phyloP scores from a whole-genome alignment of 2,888 invertebrate species.

The Caenorhabditis sp. region DNA sequence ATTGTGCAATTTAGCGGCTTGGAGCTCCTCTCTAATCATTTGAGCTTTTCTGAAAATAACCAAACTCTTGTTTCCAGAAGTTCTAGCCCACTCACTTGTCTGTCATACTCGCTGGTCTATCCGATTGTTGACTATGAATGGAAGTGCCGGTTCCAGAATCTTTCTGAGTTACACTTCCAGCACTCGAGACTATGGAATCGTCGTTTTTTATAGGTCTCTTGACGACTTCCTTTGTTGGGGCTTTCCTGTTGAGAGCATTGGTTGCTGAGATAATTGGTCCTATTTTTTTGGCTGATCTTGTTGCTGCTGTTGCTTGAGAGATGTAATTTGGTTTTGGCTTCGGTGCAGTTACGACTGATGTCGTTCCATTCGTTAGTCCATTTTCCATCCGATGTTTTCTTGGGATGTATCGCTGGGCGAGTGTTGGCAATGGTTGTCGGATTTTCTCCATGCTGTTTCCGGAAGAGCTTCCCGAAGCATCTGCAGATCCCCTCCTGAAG shows the following conservation, averaged over 20 bases:
- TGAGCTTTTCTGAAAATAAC: constrained; percentile 56
- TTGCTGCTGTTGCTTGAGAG: constrained; percentile 12
- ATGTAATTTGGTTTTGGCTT: constrained; percentile 2
- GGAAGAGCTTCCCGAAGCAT: constrained; percentile 23
- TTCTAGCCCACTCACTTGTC: constrained; percentile 30
- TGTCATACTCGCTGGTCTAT: constrained; percentile 51
- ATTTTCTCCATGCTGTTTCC: constrained; percentile 52
- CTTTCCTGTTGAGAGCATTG: neutral
- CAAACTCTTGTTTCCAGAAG: neutral
- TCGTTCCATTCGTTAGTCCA: constrained; percentile 3
- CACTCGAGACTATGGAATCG: constrained; percentile 17
- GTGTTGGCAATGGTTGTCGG: constrained; percentile 18
- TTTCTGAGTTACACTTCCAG: constrained; percentile 8
- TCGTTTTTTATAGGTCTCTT: neutral
- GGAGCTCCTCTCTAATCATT: constrained; percentile 63
- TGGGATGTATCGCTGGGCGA: constrained; percentile 7
- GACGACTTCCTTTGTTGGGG: neutral
- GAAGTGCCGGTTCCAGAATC: constrained; percentile 60
- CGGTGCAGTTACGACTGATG: neutral
- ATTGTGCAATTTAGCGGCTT: constrained; percentile 12
- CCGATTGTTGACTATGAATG: constrained; percentile 43
- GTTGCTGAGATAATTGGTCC: neutral
- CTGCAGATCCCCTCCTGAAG: neutral
- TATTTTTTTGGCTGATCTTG: neutral
- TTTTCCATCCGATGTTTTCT: constrained; percentile 24